Evolutionary conservation across 1,140 invertebrate genomes (phyloP), one percentile per base, ranked within the genome.

Genomic region (Heliothis virescens): DNA sequence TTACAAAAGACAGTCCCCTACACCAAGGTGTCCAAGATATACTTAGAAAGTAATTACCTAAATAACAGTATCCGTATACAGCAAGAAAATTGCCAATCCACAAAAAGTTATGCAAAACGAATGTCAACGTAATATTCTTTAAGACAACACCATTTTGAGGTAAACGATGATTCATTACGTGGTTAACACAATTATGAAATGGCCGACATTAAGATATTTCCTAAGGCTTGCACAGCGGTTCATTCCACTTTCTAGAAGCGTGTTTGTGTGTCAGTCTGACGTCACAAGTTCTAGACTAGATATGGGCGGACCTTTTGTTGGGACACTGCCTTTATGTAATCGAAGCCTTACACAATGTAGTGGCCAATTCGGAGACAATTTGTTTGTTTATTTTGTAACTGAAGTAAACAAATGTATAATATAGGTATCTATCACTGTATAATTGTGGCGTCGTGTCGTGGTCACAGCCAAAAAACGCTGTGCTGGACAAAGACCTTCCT

Each of bases 221-320:
- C 47, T 63, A 53, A 65, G 15, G n/a, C 16, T 63, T 62, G 50
- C 59, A 26, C 48, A 18, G 18, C 26, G 48, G 60, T 13, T 34
- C n/a, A 76, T 74, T 62, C 72, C 55, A 76, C 74, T 65, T 65
- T 65, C 74, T 65, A 63, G 0, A 63, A 63, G 13, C 16, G 74
- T 76, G 74, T 76, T 76, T 65, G 60, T 76, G 59, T 76, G 74
- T 76, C 74, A 50, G n/a, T 18, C 16, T 29, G 76, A 79, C 62
- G 81, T 79, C 81, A 82, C 65, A 13, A 7, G 41, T n/a, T 72
- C 63, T 82, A 69, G 76, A 79, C 72, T 74, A 79, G 63, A 16
- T 52, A 41, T 11, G 52, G 67, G 34, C 55, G 13, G 34, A 52
- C 26, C 52, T 65, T 69, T 15, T 12, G 26, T 26, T 29, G 57